These are phyloP conservation scores for Zoanthus solanderi DNA, from an alignment of 92 coral and sea anemone genomes.

Conservation along the genomic window DNA sequence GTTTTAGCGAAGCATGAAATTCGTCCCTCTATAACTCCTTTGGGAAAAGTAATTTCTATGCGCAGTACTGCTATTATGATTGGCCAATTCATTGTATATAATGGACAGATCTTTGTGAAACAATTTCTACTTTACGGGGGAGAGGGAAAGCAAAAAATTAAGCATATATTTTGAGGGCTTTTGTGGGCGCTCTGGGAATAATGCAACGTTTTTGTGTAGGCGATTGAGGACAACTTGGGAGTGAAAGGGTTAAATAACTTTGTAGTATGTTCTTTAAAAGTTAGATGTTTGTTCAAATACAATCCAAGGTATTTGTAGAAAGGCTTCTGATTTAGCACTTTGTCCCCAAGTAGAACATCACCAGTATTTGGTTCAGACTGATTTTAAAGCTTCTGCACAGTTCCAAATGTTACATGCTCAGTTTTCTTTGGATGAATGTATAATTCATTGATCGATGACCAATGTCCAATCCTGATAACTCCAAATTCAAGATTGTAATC, in stretches of 20 bases:
- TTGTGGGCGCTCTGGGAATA: slow-evolving; percentile 38
- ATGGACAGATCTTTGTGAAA: slow-evolving; percentile 1
- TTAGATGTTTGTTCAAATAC: no score
- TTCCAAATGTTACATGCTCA: no score
- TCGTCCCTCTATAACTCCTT: slow-evolving; percentile 22
- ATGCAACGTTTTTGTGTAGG: background rate
- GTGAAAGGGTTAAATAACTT: slow-evolving; percentile 16
- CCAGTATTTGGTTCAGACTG: no score
- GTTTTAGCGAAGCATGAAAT: background rate
- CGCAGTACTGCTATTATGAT: slow-evolving; percentile 9
- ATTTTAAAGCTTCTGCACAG: no score
- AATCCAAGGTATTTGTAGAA: no score
- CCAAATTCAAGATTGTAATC: no score
- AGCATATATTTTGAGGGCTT: background rate
- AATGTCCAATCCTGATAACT: no score
- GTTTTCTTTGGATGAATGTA: no score
- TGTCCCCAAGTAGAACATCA: no score
- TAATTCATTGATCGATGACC: no score
- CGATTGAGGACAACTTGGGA: slow-evolving; percentile 26
- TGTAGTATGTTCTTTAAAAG: no score
- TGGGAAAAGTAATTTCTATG: slow-evolving; percentile 15
- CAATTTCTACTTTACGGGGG: slow-evolving; percentile 28
- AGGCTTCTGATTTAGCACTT: no score
- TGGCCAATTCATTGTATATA: slow-evolving; percentile 29
- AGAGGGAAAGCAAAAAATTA: slow-evolving; percentile 3